phyloP scores from a whole-genome alignment of 2,888 invertebrate species.

The Syritta pipiens region DNA sequence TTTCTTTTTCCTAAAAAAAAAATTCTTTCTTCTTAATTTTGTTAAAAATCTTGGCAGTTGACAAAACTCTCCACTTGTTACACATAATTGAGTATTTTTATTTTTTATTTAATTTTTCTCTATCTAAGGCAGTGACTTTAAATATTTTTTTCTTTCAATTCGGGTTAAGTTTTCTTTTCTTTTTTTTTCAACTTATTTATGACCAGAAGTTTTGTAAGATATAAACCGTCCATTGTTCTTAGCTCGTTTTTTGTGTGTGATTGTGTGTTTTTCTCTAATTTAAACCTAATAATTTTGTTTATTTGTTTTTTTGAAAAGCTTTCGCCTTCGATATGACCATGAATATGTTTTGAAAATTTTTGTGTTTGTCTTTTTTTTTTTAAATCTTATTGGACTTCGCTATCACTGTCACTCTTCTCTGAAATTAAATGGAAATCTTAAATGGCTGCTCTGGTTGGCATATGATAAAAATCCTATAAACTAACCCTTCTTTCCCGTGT shows the following conservation, averaged over 20 bases:
- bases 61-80: slow-evolving; percentile 13
- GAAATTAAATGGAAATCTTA: slow-evolving; percentile 77
- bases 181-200: slow-evolving; percentile 32
- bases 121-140: slow-evolving; percentile 56
- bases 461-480: slow-evolving; percentile 10
- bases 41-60: slow-evolving; percentile 43
- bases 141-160: no score
- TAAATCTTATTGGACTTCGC: slow-evolving; percentile 89
- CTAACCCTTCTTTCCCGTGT: slow-evolving; percentile 95
- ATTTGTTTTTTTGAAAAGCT: slow-evolving; percentile 31
- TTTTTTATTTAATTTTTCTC: not conserved
- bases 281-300: no score
- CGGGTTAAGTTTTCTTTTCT: slow-evolving; percentile 16
- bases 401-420: slow-evolving; percentile 97
- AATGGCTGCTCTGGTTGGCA: slow-evolving; percentile 36
- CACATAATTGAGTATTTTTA: slow-evolving; percentile 49
- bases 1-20: no score
- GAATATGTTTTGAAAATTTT: slow-evolving; percentile 32
- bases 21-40: not conserved
- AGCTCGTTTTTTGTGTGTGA: slow-evolving; percentile 49
- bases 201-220: slow-evolving; percentile 44
- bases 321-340: slow-evolving; percentile 51
- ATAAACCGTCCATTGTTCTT: slow-evolving; percentile 38
- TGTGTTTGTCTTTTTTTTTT: slow-evolving; percentile 7
- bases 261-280: slow-evolving; percentile 11